A percentile compares a stretch with the other conserved stretches of the same genome.
These are phyloP conservation scores for Anoplopoma fimbria DNA, from an alignment of 2,113 vertebrate genomes.

Conservation along the genomic window DNA sequence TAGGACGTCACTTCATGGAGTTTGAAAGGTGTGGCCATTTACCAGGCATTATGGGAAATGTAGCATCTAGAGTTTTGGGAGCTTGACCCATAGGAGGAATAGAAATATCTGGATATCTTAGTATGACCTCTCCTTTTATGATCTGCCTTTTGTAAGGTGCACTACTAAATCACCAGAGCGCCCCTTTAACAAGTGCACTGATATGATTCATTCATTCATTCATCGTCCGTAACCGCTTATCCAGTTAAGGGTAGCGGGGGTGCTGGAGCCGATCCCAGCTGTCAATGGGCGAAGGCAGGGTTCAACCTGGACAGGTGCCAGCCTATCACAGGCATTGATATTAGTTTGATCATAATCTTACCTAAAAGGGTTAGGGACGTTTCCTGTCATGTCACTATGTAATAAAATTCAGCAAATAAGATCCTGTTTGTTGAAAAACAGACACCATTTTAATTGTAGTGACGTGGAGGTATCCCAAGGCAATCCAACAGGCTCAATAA, in stretches of 20 bases:
- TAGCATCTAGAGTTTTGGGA: neutral
- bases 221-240: too few relatives aligned
- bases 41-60: neutral
- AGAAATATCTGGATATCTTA: neutral
- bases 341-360: neutral
- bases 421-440: neutral
- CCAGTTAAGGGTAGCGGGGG: too few relatives aligned
- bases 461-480: neutral
- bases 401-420: conserved; percentile 9
- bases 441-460: conserved; percentile 1
- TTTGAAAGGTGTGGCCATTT: neutral
- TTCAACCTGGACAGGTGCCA: too few relatives aligned
- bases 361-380: neutral
- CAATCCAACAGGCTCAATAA: conserved; percentile 33
- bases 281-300: too few relatives aligned
- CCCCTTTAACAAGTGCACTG: neutral
- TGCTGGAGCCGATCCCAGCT: too few relatives aligned
- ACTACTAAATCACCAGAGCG: neutral
- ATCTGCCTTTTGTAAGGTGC: neutral
- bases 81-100: neutral
- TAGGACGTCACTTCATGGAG: neutral
- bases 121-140: neutral
- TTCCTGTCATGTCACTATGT: neutral
- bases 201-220: too few relatives aligned
- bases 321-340: neutral